Base-by-base conservation (phyloP, 2,797 vertebrate species). In the Mus caroli region DNA sequence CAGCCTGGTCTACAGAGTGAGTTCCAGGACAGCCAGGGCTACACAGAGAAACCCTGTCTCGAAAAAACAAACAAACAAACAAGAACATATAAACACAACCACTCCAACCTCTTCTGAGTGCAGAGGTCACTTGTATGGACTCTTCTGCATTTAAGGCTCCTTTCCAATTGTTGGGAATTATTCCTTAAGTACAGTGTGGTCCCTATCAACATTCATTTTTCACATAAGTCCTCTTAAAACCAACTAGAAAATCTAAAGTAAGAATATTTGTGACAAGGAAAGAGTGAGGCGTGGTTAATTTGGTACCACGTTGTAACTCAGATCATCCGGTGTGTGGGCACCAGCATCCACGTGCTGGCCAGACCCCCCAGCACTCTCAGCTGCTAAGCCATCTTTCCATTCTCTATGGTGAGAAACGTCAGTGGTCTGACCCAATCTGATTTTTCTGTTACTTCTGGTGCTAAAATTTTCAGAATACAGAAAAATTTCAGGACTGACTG, bases 391-490 rank as follows among this genome's bases (percentile, higher is more conserved):
- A 6, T 3, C 60, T 24, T 64, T 50, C 19, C 64, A 67, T 3
- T 85, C 82, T 50, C 17, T 22, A 28, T 22, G 28, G 28, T 6
- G 40, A 64, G 26, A 31, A 84, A 34, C 15, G 34, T 31, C 26
- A 86, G 52, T 12, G 56, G 12, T 50, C 80, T 82, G 26, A 69
- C 75, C 67, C 46, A 91, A 79, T 13, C 9, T 52, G 92, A 6
- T 91, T 79, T 96, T 92, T 91, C 40, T 93, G 19, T 78, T 89
- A 15, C 37, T 93, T 94, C 95, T 88, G 91, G 50, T 91, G 13
- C 19, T 20, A 83, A 60, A 64, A 84, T 94, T 91, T 95, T 28
- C 67, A 86, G 52, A 84, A 82, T 95, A 77, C 71, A 92, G n/a
- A 90, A 14, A 62, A 76, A 56, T 93, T 95, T 96, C 37, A 85